Conservation (phyloP, 2,797 vertebrate genomes). For the Synaphobranchus kaupii region DNA sequence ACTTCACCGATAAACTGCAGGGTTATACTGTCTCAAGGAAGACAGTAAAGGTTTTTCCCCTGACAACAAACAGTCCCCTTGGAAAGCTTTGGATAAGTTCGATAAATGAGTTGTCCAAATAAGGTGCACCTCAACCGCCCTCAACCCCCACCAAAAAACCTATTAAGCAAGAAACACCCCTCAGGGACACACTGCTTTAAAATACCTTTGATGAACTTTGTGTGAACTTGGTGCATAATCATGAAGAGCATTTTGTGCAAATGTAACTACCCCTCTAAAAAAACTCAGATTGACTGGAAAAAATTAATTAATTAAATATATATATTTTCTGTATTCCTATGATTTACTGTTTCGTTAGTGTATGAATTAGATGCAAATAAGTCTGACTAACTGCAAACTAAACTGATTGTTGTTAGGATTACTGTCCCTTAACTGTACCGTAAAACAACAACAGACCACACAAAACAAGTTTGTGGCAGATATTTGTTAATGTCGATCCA, state of each 20-base stretch:
- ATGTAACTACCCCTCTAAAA: neutral
- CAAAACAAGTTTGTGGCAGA: neutral
- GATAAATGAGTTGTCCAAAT: neutral
- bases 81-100: neutral
- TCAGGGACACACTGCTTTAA: neutral
- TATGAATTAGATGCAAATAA: neutral
- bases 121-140: neutral
- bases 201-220: neutral
- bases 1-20: constrained; percentile 51
- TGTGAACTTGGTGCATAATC: neutral
- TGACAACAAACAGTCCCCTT: neutral
- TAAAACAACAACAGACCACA: neutral
- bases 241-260: neutral
- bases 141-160: neutral
- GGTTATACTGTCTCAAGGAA: constrained; percentile 16
- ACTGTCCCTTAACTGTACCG: neutral
- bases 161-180: neutral
- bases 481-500: neutral
- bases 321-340: neutral
- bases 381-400: neutral
- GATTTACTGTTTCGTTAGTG: neutral
- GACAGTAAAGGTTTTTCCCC: neutral
- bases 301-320: neutral
- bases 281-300: neutral
- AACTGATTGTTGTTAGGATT: neutral